Evolutionary conservation across 1,140 invertebrate species (phyloP).

Genomic region (Condylostylus longicornis): DNA sequence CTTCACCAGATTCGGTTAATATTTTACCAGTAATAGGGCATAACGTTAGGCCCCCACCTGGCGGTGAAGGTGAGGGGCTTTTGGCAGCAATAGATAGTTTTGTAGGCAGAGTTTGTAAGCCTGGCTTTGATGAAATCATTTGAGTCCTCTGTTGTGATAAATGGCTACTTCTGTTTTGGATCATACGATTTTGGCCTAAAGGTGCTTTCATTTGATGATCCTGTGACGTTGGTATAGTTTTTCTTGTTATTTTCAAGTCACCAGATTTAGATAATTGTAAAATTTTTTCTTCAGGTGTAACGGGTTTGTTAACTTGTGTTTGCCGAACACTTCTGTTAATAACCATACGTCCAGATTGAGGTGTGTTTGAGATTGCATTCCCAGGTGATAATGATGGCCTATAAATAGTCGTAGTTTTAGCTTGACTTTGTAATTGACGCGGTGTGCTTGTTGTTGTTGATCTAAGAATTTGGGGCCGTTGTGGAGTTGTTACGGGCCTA

Average conservation of each 20-base stretch:
- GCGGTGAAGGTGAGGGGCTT: no score
- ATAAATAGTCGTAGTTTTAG: background rate
- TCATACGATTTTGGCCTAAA: background rate
- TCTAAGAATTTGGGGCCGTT: no score
- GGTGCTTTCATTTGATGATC: conserved; percentile 8
- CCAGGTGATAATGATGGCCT: conserved; percentile 2
- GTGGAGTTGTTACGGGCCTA: no score
- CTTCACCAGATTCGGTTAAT: conserved; percentile 26
- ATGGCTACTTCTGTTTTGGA: no score
- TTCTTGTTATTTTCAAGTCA: conserved; percentile 29
- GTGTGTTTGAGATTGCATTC: background rate
- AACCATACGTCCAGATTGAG: conserved; percentile 9
- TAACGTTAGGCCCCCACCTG: no score
- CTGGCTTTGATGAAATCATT: no score
- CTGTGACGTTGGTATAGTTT: conserved; percentile 20
- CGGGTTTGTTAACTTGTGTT: conserved; percentile 11
- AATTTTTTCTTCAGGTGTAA: conserved; percentile 29
- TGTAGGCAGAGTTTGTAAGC: no score
- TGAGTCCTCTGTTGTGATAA: no score
- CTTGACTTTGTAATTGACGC: no score
- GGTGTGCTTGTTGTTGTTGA: no score
- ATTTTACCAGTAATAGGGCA: no score
- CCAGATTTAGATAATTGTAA: conserved; percentile 27
- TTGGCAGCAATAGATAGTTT: no score
- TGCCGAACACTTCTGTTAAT: conserved; percentile 4